These are phyloP conservation scores for Andrena cerasifolii DNA, from an alignment of 1,140 invertebrate species.

Conservation along the genomic window DNA sequence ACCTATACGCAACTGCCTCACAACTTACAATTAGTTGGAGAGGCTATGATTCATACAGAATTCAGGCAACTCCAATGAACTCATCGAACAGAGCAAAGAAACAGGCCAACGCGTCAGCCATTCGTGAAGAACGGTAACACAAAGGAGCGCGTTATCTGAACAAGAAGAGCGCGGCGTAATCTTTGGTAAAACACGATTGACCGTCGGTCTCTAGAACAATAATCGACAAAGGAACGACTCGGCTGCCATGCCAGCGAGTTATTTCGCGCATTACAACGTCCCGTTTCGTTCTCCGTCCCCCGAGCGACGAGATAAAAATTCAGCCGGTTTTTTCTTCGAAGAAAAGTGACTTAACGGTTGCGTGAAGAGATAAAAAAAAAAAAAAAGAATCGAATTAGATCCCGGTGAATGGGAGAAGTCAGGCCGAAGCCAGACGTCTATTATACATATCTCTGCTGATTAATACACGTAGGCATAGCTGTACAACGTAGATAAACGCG, in stretches of 20 bases:
- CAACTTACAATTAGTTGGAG: no score
- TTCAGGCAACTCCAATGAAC: conserved; percentile 9
- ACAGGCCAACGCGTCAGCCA: conserved; percentile 18
- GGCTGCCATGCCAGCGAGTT: background rate
- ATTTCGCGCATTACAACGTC: background rate
- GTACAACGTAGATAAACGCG: conserved; percentile 38
- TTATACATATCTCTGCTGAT: conserved; percentile 29
- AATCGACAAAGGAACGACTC: conserved; percentile 19
- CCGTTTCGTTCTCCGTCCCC: background rate
- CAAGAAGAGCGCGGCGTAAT: conserved; percentile 17
- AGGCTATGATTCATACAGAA: conserved; percentile 23
- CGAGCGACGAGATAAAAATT: conserved; percentile 11
- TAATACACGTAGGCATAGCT: no score
- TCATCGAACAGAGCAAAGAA: conserved; percentile 9
- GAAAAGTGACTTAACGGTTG: background rate
- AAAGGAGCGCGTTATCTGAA: conserved; percentile 24
- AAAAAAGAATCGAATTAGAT: conserved; percentile 6
- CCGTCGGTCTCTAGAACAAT: conserved; percentile 25
- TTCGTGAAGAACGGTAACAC: conserved; percentile 26
- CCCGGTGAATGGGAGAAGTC: background rate
- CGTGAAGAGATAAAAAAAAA: conserved; percentile 1
- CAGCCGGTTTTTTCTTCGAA: background rate
- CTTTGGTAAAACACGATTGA: conserved; percentile 32
- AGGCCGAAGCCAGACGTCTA: conserved; percentile 13
- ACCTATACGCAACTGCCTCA: no score